A percentile compares a stretch with the other conserved stretches of the same genome.
phyloP scores from a whole-genome alignment of 2,888 invertebrate species.

The Disparrhopalites patrizii region DNA sequence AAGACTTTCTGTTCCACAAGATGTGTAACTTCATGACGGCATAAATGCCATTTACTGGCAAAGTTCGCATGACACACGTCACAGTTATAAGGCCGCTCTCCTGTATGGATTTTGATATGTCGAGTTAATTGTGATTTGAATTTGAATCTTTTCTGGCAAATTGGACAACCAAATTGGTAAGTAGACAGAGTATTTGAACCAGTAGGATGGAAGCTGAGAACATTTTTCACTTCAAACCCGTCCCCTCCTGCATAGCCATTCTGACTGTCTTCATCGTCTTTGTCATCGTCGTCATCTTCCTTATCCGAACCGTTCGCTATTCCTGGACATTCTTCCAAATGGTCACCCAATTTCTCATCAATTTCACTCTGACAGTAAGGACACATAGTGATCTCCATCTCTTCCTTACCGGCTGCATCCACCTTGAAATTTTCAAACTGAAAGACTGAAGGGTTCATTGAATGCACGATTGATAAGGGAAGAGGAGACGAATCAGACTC shows the following conservation, averaged over 20 bases:
- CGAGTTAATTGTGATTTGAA: not conserved
- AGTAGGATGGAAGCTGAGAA: not conserved
- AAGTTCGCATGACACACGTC: not conserved
- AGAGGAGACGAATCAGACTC: no score
- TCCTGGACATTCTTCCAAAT: not conserved
- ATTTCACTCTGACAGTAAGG: not conserved
- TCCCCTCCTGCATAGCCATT: not conserved
- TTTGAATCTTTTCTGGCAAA: not conserved
- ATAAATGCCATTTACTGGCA: not conserved
- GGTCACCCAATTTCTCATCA: not conserved
- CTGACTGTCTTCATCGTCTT: not conserved
- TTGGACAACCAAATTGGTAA: not conserved
- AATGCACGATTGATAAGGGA: not conserved
- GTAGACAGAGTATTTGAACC: not conserved
- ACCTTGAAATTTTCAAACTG: not conserved
- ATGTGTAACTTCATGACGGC: not conserved
- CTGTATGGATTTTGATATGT: slow-evolving; percentile 11
- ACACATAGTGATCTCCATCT: not conserved
- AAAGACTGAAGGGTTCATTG: not conserved
- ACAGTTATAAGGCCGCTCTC: slow-evolving; percentile 11
- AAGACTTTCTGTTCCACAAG: not conserved
- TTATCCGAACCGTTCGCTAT: no score
- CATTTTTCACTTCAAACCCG: not conserved
- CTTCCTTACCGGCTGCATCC: not conserved
- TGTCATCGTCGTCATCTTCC: not conserved